phyloP scores from a whole-genome alignment of 1,140 invertebrate genomes.

The Procambarus virginalis region DNA sequence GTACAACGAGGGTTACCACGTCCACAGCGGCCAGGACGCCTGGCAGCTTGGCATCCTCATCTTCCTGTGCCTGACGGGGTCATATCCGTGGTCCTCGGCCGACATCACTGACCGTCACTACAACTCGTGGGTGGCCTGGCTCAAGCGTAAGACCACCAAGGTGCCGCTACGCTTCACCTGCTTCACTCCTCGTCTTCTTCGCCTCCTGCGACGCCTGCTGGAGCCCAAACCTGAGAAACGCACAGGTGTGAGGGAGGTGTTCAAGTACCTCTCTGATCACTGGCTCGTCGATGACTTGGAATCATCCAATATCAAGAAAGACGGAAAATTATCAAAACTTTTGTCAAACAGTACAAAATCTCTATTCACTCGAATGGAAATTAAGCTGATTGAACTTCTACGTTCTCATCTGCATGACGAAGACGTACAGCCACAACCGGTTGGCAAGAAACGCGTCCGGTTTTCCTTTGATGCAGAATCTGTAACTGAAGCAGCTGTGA shows the following conservation, averaged over 20 bases:
- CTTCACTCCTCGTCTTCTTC: conserved; percentile 79
- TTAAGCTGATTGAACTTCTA: not conserved
- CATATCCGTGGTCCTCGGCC: conserved; percentile 96
- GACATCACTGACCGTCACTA: conserved; percentile 81
- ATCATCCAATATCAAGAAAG: not conserved
- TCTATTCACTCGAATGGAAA: not conserved
- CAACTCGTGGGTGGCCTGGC: conserved; percentile 82
- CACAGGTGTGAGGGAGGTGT: conserved; percentile 82
- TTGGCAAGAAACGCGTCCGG: not conserved
- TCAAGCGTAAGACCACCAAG: conserved; percentile 82
- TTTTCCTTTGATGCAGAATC: not conserved
- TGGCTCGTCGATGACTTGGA: conserved; percentile 76
- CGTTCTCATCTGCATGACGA: not conserved
- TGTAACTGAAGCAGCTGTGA: not conserved
- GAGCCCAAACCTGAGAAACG: conserved; percentile 83
- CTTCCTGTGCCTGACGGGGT: conserved; percentile 93
- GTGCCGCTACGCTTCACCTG: conserved; percentile 79
- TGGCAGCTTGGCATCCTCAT: conserved; percentile 96
- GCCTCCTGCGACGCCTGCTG: conserved; percentile 83
- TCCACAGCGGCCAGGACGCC: conserved; percentile 89
- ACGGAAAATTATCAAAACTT: not conserved
- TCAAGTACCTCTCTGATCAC: conserved; percentile 83
- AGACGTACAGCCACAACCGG: not conserved
- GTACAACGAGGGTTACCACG: conserved; percentile 82
- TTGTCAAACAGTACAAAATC: not conserved